Evolutionary conservation across 1,140 invertebrate species (phyloP), one percentile per base, ranked within the genome.

Genomic region (Cherax destructor): DNA sequence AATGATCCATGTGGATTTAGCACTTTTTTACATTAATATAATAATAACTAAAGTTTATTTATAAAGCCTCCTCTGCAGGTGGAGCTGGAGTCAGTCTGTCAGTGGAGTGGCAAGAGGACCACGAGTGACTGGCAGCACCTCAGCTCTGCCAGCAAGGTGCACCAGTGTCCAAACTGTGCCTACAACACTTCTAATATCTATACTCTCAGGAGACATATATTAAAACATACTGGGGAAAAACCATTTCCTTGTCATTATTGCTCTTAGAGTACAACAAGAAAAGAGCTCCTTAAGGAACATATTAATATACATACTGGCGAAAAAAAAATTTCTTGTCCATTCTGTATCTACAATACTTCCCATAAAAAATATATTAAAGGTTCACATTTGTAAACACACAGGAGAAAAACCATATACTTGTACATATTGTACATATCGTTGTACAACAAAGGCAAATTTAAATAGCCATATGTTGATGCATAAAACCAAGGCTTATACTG

Each of bases 11-110:
- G 30, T 41, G 30, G 30, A 41, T 41, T 41, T 41, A 41, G 30
- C 30, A 41, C 30, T 41, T 41, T 41, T 41, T 41, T 41, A 41
- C 30, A 41, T 41, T 41, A 41, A 41, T 41, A 2, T 41, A 41
- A 41, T 41, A 41, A 41, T 41, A 41, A 59, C 30, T 2, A 41
- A 41, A 74, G 69, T 74, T 30, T 30, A n/a, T 30, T 74, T 74
- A 86, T 86, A 24, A 86, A 74, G 83, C 72, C 72, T 86, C 83
- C 83, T 86, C 83, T 76, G 11, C 83, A 86, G 83, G 50, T 76
- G 83, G 83, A 86, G 72, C 83, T 30, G 83, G 69, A 86, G 83
- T 47, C 47, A 52, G 76, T 52, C 72, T 76, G 72, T 86, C 21
- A 86, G 72, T 76, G 72, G 83, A 52, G 13, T 49, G 83, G 49